A percentile compares a stretch with the other conserved stretches of the same genome.
These are phyloP conservation scores for Caenorhabditis panamensis DNA, from an alignment of 2,888 invertebrate species.

Conservation along the genomic window DNA sequence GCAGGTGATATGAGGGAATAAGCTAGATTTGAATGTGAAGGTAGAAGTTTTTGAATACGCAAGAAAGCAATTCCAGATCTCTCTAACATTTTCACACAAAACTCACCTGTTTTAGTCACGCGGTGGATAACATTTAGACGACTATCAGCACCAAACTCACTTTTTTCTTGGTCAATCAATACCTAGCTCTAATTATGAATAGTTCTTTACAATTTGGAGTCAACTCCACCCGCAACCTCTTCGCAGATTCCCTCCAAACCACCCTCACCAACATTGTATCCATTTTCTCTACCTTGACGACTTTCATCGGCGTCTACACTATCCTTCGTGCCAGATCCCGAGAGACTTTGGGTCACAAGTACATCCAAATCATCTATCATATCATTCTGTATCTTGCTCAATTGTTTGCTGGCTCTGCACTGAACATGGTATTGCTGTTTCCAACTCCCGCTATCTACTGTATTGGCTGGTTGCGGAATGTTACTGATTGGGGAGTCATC, in stretches of 20 bases:
- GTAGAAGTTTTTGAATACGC: too few species aligned
- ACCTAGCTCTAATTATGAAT: too few species aligned
- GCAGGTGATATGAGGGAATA: background rate
- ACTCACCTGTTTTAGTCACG: too few species aligned
- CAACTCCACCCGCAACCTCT: conserved; percentile 16
- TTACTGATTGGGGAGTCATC: background rate
- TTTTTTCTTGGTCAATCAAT: too few species aligned
- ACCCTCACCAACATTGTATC: conserved; percentile 12
- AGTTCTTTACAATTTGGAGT: background rate
- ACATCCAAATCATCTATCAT: conserved; percentile 13
- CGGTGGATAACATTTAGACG: too few species aligned
- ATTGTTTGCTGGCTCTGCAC: conserved; percentile 10
- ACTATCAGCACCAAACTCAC: too few species aligned
- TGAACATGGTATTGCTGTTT: conserved; percentile 13
- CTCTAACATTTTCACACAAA: too few species aligned
- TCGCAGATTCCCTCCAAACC: conserved; percentile 9
- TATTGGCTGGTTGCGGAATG: conserved; percentile 28
- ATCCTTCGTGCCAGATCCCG: background rate
- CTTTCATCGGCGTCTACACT: background rate
- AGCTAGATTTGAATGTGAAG: too few species aligned
- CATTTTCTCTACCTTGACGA: background rate
- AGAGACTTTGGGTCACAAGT: background rate
- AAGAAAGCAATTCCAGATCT: too few species aligned
- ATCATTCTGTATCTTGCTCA: background rate
- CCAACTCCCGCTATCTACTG: conserved; percentile 23